These are phyloP conservation scores for Zaprionus bogoriensis DNA, from an alignment of 2,888 invertebrate species.

Conservation along the genomic window DNA sequence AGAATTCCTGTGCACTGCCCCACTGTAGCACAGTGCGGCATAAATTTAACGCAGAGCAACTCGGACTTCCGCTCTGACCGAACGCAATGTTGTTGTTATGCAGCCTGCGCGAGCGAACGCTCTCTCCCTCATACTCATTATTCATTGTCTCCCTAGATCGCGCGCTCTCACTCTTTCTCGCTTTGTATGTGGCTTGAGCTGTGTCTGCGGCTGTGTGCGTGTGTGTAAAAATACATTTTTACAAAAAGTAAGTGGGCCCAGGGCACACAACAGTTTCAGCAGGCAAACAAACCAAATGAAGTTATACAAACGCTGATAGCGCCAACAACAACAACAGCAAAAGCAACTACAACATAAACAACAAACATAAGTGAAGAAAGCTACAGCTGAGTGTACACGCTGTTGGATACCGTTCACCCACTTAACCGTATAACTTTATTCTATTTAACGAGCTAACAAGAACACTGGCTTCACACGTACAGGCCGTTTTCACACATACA, in stretches of 20 bases:
- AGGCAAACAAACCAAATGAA: constrained; percentile 64
- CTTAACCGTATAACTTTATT: too few species aligned
- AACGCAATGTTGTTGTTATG: constrained; percentile 74
- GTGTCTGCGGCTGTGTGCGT: constrained; percentile 9
- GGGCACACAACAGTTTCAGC: constrained; percentile 34
- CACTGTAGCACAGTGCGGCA: constrained; percentile 59
- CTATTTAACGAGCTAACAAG: too few species aligned
- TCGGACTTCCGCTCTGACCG: constrained; percentile 68
- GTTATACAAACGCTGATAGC: constrained; percentile 70
- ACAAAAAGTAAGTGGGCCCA: constrained; percentile 53
- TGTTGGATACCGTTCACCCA: too few species aligned
- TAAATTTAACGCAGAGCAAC: constrained; percentile 68
- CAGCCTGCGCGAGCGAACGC: constrained; percentile 46
- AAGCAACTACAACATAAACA: constrained; percentile 11
- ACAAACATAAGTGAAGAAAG: constrained; percentile 8
- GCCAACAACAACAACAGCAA: constrained; percentile 14
- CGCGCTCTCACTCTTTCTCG: background rate
- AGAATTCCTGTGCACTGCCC: constrained; percentile 12
- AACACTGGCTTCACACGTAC: too few species aligned
- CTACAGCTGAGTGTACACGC: constrained; percentile 1
- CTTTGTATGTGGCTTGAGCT: constrained; percentile 2
- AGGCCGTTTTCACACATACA: too few species aligned
- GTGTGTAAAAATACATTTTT: constrained; percentile 53
- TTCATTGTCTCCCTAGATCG: background rate
- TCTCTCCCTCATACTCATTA: constrained; percentile 1